phyloP scores from a whole-genome alignment of 1,140 invertebrate species.

The Brachionus calyciflorus region DNA sequence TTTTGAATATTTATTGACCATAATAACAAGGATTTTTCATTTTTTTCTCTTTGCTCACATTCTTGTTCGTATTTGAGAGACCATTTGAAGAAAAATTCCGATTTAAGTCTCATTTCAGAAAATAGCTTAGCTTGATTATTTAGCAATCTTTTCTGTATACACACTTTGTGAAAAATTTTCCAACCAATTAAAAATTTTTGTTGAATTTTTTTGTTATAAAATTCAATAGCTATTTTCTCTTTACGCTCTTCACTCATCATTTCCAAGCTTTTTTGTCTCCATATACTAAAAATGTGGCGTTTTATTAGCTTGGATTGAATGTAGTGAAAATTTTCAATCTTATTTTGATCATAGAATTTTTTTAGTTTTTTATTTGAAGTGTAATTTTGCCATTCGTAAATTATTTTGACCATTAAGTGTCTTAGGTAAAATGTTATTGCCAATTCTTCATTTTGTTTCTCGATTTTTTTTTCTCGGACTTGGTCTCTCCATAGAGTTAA shows the following conservation, averaged over 20 bases:
- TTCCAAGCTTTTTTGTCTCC: constrained; percentile 2
- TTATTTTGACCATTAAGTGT: constrained; percentile 23
- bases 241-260: constrained; percentile 10
- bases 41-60: not conserved
- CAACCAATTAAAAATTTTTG: not conserved
- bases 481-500: not conserved
- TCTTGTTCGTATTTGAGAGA: not conserved
- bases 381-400: constrained; percentile 19
- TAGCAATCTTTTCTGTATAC: not conserved
- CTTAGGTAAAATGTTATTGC: constrained; percentile 21
- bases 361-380: not conserved
- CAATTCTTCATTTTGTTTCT: constrained; percentile 30
- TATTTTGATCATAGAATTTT: not conserved
- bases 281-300: not conserved
- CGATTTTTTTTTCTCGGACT: not conserved
- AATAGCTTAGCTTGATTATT: constrained; percentile 15
- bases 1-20: constrained; percentile 44
- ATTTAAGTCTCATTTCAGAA: constrained; percentile 32
- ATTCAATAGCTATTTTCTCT: not conserved
- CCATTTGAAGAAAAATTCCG: constrained; percentile 43
- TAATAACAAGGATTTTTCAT: not conserved
- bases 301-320: not conserved
- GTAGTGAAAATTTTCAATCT: not conserved
- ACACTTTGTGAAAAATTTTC: constrained; percentile 4
- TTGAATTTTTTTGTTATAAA: not conserved